Evolutionary conservation across 1,140 invertebrate genomes (phyloP).

Genomic region (Neocloeon triangulifer): DNA sequence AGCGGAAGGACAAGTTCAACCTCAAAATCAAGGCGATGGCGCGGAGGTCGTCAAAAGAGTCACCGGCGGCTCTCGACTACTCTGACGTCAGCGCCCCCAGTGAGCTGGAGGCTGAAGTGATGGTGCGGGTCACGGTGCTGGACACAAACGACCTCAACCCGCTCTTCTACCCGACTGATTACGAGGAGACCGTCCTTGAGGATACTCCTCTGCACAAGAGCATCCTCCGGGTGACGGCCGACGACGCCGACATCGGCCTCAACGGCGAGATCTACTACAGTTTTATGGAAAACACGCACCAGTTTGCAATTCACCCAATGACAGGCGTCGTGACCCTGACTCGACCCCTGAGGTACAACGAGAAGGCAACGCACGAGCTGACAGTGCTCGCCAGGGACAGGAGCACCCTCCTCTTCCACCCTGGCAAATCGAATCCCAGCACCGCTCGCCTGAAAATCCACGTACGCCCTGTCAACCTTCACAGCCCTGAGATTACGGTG

Average conservation of each 20-base stretch:
- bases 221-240: slow-evolving; percentile 54
- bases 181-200: slow-evolving; percentile 70
- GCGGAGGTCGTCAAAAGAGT: slow-evolving; percentile 2
- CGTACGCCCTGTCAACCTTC: slow-evolving; percentile 67
- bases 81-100: slow-evolving; percentile 9
- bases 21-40: slow-evolving; percentile 53
- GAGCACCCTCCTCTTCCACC: slow-evolving; percentile 36
- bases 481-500: slow-evolving; percentile 61
- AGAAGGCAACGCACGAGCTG: slow-evolving; percentile 44
- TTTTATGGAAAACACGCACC: slow-evolving; percentile 54
- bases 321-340: slow-evolving; percentile 71
- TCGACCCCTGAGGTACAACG: slow-evolving; percentile 44
- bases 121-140: slow-evolving; percentile 52
- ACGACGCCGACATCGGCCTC: slow-evolving; percentile 80
- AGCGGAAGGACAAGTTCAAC: slow-evolving; percentile 61
- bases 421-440: slow-evolving; percentile 22
- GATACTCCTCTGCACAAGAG: slow-evolving; percentile 64
- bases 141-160: slow-evolving; percentile 86
- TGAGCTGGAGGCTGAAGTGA: slow-evolving; percentile 42
- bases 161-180: slow-evolving; percentile 68
- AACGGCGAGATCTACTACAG: slow-evolving; percentile 95
- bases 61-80: slow-evolving; percentile 31
- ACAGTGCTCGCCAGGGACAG: slow-evolving; percentile 64
- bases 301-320: slow-evolving; percentile 80
- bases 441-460: slow-evolving; percentile 50